A percentile compares a stretch with the other conserved stretches of the same genome.
Evolutionary conservation across 2,113 vertebrate genomes (phyloP).

Genomic region (Myotis yumanensis): DNA sequence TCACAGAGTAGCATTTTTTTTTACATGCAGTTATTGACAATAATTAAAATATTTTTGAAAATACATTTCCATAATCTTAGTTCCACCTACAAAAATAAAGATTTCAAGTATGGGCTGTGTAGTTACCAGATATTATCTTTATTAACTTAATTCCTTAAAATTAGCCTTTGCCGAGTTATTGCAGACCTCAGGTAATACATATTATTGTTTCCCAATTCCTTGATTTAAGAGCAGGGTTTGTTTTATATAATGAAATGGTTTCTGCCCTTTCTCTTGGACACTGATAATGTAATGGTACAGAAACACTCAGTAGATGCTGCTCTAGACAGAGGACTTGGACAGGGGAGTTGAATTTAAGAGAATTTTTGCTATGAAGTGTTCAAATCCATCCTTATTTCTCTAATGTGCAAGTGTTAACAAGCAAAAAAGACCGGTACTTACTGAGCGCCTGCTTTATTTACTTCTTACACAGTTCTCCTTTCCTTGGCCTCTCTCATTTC

Average conservation of each 20-base stretch:
- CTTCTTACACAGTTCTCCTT: neutral
- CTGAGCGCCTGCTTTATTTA: neutral
- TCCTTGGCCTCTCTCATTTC: neutral
- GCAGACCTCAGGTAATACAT: neutral
- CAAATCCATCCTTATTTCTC: neutral
- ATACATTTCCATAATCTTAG: neutral
- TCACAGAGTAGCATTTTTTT: neutral
- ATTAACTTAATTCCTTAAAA: neutral
- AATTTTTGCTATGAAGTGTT: neutral
- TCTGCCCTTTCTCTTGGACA: neutral
- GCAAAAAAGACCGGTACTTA: neutral
- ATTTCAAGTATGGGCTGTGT: neutral
- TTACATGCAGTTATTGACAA: neutral
- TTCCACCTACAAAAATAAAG: slow-evolving; percentile 4
- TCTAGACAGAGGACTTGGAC: neutral
- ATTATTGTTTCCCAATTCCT: neutral
- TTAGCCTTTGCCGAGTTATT: neutral
- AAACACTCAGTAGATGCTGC: neutral
- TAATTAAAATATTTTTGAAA: slow-evolving; percentile 32
- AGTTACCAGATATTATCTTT: neutral
- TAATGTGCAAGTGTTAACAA: neutral
- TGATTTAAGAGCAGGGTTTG: neutral
- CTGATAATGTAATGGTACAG: neutral
- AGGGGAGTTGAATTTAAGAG: neutral
- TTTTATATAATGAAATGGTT: neutral